Evolutionary conservation across 1,140 invertebrate species (phyloP), one percentile per base, ranked within the genome.

Genomic region (Drosophila tani): DNA sequence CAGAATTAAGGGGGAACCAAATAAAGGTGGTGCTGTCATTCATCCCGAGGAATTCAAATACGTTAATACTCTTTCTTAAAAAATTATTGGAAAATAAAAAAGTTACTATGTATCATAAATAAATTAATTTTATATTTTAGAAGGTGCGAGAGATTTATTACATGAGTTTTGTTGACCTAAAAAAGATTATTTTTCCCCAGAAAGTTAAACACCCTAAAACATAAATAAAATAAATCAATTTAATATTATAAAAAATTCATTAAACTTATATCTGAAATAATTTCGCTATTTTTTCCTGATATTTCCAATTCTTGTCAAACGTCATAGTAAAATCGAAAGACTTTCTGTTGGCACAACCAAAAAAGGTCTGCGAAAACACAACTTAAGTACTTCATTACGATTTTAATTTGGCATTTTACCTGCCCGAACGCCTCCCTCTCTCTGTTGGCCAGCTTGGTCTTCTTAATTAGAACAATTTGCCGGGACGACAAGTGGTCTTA

Each of bases 401-500:
- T 88, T 84, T 88, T 78, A 88, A 87, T 84, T 88, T 88, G 65
- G 77, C 65, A 83, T 83, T 86, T 80, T 77, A 86, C 70, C 83
- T 79, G 80, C 58, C 65, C 46, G 19, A 76, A 43, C 38, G 29
- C 35, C 66, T 12, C 12, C 14, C 19, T 32, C 64, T 29, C n/a
- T 1, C 5, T 50, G 0, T 43, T 35, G 24, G 45, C 71, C 77
- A 45, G 40, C 47, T 62, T 43, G 66, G 66, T 46, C 76, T 77
- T 63, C 84, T 88, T 87, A 88, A 88, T 88, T 88, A 88, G 84
- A 75, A 73, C 84, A 88, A 88, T 88, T 87, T 84, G 81, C 77
- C 43, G 67, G 73, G 55, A 77, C 68, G 74, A 83, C 77, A 83
- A 87, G 84, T 88, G 84, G 86, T 70, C 81, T 88, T 65, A 62